Evolutionary conservation across 2,888 invertebrate species (phyloP).

Genomic region (Eurytoma californica): DNA sequence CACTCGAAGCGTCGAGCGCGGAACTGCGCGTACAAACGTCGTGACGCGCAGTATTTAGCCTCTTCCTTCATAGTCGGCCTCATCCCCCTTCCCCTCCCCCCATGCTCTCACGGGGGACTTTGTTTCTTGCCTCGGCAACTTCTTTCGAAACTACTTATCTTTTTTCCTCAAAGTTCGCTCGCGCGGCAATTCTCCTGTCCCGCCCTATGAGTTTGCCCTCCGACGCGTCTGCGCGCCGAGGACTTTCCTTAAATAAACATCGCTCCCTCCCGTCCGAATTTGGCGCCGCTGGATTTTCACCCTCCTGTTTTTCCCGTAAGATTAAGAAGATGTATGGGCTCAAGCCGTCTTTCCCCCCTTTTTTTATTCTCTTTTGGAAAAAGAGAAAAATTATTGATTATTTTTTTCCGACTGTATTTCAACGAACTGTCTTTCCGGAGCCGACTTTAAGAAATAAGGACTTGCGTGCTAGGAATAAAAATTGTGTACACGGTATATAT

Average conservation of each 20-base stretch:
- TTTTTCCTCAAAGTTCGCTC: not conserved
- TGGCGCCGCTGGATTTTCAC: too few relatives aligned
- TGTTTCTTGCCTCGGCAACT: slow-evolving; percentile 20
- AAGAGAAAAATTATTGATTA: too few relatives aligned
- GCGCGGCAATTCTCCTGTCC: not conserved
- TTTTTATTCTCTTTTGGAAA: too few relatives aligned
- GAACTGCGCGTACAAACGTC: not conserved
- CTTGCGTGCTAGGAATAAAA: too few relatives aligned
- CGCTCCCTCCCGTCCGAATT: not conserved
- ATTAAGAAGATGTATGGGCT: too few relatives aligned
- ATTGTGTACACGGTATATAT: too few relatives aligned
- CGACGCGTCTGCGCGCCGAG: not conserved
- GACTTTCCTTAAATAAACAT: slow-evolving; percentile 34
- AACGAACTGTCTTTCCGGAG: too few relatives aligned
- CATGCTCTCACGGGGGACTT: not conserved
- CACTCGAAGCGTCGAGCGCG: too few relatives aligned
- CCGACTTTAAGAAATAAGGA: too few relatives aligned
- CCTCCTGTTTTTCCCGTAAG: too few relatives aligned
- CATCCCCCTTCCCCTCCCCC: not conserved
- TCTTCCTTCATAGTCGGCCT: not conserved
- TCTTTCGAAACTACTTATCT: slow-evolving; percentile 44
- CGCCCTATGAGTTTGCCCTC: not conserved
- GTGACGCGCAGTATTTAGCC: slow-evolving; percentile 25
- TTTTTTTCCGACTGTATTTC: too few relatives aligned
- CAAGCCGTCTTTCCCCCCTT: too few relatives aligned